Evolutionary conservation across 2,888 invertebrate species (phyloP).

Genomic region (Rhagonycha fulva): DNA sequence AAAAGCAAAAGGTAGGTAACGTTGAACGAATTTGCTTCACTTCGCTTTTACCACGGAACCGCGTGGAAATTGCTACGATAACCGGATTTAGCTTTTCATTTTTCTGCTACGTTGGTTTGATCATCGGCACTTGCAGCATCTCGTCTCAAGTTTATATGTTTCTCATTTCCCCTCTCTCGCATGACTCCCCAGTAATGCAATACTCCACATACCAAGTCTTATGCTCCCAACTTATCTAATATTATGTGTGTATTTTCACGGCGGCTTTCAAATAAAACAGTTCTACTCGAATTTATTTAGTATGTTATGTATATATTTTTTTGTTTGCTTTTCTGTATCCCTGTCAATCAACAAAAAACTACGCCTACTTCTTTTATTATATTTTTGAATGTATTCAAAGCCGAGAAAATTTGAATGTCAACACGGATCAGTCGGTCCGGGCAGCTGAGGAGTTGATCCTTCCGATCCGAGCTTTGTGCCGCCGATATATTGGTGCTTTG

Average conservation of each 20-base stretch:
- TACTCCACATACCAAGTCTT: slow-evolving; percentile 31
- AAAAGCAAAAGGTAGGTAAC: slow-evolving; percentile 25
- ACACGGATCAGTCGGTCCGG: slow-evolving; percentile 53
- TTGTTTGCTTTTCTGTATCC: slow-evolving; percentile 40
- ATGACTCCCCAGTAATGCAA: slow-evolving; percentile 39
- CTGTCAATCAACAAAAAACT: slow-evolving; percentile 28
- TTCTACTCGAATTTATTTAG: slow-evolving; percentile 41
- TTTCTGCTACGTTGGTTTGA: slow-evolving; percentile 59
- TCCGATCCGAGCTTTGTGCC: slow-evolving; percentile 20
- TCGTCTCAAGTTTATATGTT: slow-evolving; percentile 48
- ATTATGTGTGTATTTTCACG: slow-evolving; percentile 40
- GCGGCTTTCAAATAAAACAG: slow-evolving; percentile 44
- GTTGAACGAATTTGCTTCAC: slow-evolving; percentile 30
- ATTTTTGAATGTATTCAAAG: slow-evolving; percentile 50
- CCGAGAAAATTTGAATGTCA: slow-evolving; percentile 58
- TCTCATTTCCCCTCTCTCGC: slow-evolving; percentile 49
- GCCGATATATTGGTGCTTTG: slow-evolving; percentile 20
- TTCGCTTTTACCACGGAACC: slow-evolving; percentile 32
- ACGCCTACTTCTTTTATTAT: slow-evolving; percentile 43
- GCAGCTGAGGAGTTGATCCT: slow-evolving; percentile 47
- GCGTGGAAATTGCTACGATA: slow-evolving; percentile 58
- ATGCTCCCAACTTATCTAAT: slow-evolving; percentile 40
- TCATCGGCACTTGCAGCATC: slow-evolving; percentile 46
- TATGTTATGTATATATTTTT: slow-evolving; percentile 36
- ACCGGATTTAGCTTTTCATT: slow-evolving; percentile 61